Conservation (phyloP, 2,113 vertebrate genomes). For the Phoxinus phoxinus region DNA sequence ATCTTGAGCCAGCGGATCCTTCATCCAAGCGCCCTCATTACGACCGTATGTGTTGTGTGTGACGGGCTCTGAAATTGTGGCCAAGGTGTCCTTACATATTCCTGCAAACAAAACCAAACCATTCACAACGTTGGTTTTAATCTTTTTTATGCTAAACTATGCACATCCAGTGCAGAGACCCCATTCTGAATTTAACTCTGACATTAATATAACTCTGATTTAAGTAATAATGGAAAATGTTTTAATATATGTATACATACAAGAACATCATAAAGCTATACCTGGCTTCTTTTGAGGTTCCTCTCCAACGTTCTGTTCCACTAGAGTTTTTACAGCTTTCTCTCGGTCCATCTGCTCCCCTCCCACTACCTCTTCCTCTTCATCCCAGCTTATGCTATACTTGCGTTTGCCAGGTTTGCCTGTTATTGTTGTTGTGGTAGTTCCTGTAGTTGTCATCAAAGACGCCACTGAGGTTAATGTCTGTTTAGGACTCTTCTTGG, state of each 20-base stretch:
- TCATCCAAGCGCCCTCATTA: constrained; percentile 98
- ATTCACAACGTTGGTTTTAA: neutral
- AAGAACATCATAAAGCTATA: constrained; percentile 44
- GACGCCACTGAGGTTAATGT: constrained; percentile 47
- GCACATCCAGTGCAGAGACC: neutral
- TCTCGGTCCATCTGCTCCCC: constrained; percentile 41
- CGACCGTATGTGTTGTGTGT: constrained; percentile 93
- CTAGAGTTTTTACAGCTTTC: constrained; percentile 46
- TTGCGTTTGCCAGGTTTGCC: constrained; percentile 57
- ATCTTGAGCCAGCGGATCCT: constrained; percentile 87
- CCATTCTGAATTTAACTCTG: neutral
- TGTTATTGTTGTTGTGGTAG: constrained; percentile 26
- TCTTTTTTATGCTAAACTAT: neutral
- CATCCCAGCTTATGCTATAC: constrained; percentile 71
- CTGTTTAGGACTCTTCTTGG: neutral
- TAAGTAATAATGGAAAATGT: neutral
- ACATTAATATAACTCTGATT: neutral
- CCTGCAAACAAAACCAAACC: constrained; percentile 70
- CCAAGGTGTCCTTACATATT: constrained; percentile 95
- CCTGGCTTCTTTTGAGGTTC: constrained; percentile 59
- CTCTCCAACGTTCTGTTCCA: constrained; percentile 54
- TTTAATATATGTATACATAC: neutral
- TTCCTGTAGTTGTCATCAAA: constrained; percentile 27
- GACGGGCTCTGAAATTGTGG: constrained; percentile 89
- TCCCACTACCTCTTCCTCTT: constrained; percentile 52